These are phyloP conservation scores for Gobiocypris rarus DNA, from an alignment of 2,113 vertebrate species.

Conservation along the genomic window DNA sequence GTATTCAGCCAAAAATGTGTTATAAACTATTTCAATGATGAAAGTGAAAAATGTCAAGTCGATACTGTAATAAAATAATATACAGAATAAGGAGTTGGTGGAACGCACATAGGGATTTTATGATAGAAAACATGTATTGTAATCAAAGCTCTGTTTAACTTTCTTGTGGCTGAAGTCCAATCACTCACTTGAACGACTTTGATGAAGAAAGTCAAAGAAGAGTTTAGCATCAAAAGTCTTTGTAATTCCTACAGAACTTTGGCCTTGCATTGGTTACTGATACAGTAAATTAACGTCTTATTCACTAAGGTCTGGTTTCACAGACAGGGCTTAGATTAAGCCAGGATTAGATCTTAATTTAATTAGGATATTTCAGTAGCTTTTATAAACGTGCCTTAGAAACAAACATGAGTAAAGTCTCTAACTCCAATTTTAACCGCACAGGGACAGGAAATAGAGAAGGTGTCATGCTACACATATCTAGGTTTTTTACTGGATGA, in stretches of 20 bases:
- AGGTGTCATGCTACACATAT: no score
- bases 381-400: no score
- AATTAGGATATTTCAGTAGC: no score
- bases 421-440: no score
- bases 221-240: neutral
- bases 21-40: neutral
- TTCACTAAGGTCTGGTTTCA: neutral
- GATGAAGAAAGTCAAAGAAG: neutral
- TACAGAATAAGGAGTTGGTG: neutral
- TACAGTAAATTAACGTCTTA: neutral
- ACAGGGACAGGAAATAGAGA: no score
- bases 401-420: no score
- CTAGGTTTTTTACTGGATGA: no score
- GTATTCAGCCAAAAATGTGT: neutral
- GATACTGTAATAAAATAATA: neutral
- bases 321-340: no score
- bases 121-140: neutral
- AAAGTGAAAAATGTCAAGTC: neutral
- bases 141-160: neutral
- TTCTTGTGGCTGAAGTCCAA: no score
- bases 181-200: no score
- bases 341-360: no score
- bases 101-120: neutral
- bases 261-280: neutral
- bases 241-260: neutral